phyloP scores from a whole-genome alignment of 2,797 vertebrate species.

The Lagorchestes hirsutus region DNA sequence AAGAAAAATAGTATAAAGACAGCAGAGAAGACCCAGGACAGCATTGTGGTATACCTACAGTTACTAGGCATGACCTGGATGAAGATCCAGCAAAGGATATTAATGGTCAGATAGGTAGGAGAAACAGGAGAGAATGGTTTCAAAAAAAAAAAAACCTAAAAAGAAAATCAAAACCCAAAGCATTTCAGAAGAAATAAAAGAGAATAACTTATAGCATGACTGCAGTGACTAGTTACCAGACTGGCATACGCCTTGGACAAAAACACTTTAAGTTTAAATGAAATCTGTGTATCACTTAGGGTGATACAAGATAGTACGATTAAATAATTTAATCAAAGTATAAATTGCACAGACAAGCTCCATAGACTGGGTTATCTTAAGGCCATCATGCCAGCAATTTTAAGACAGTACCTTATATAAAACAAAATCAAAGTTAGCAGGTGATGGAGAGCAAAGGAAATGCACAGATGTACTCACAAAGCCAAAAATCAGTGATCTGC shows the following conservation, averaged over 20 bases:
- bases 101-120: not conserved
- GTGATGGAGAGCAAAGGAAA: not conserved
- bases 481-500: not conserved
- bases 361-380: constrained; percentile 39
- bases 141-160: not conserved
- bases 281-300: constrained; percentile 64
- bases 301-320: constrained; percentile 67
- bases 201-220: not conserved
- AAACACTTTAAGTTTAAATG: constrained; percentile 52
- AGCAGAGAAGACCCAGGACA: not conserved
- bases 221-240: not conserved
- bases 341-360: constrained; percentile 60
- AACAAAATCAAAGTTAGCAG: constrained; percentile 50
- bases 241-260: not conserved
- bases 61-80: not conserved
- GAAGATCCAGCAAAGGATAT: not conserved
- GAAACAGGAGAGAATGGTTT: not conserved
- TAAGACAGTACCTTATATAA: constrained; percentile 8
- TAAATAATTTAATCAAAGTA: constrained; percentile 75
- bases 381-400: constrained; percentile 40
- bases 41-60: not conserved
- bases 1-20: not conserved
- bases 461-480: not conserved
- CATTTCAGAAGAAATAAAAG: not conserved
- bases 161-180: not conserved